Evolutionary conservation across 2,888 invertebrate genomes (phyloP), one percentile per base, ranked within the genome.

Genomic region (Crematogaster levior): DNA sequence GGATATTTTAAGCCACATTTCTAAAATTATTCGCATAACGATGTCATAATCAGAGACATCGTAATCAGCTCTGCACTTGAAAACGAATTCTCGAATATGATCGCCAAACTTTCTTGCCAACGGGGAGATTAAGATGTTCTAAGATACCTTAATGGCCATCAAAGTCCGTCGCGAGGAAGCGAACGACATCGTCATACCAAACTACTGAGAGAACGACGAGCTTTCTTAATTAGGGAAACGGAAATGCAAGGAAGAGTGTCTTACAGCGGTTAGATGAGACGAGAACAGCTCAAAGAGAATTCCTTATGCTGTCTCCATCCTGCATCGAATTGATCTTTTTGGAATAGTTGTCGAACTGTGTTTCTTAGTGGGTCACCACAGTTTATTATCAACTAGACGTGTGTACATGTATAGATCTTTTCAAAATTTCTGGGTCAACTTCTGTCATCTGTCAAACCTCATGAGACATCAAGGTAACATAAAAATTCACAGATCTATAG

Each of bases 191-290:
- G 72, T 65, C 77, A 56, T 56, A 48, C 24, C 51, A 40, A 77
- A 77, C 43, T 79, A 43, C 27, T 34, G 24, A 37, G 63, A 61
- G 70, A 70, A 87, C 87, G 87, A 85, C 81, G 85, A 86, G 84
- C 82, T 83, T 85, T 86, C 84, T 84, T 88, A 90, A 90, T 90
- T 86, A 86, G 86, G 80, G 73, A 82, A 85, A 51, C 75, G 82
- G 85, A 40, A 60, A 21, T n/a, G 72, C 40, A 66, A 53, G 56
- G 53, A 37, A 30, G 79, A 24, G n/a, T 75, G 43, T 79, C 72
- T 24, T 72, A 56, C 30, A 6, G 73, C 30, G 48, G 46, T 73
- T 81, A 46, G 40, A 63, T 60, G 56, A 82, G 63, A 48, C 40
- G 51, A 40, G 37, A 58, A 73, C 40, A 53, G 58, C 60, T 83